A percentile compares a stretch with the other conserved stretches of the same genome.
Conservation (phyloP, 2,797 vertebrate species). For the Lepus townsendii region DNA sequence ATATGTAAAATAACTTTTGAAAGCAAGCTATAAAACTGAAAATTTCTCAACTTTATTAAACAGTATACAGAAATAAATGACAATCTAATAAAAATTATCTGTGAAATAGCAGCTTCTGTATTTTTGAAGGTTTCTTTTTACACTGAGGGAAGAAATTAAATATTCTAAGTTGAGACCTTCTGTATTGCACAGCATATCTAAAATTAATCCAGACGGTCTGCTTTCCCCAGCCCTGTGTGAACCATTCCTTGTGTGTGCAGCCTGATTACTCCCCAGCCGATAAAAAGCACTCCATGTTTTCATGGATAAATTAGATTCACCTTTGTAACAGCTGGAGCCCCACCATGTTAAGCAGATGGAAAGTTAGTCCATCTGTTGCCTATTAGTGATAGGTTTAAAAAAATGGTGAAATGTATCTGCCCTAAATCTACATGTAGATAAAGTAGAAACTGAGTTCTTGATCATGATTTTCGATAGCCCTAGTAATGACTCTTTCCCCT, state of each 20-base stretch:
- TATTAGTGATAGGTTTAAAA: slow-evolving; percentile 57
- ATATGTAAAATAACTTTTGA: slow-evolving; percentile 40
- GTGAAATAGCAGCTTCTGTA: slow-evolving; percentile 5
- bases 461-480: neutral
- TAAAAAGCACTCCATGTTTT: neutral
- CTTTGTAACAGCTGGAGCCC: slow-evolving; percentile 77
- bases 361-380: slow-evolving; percentile 77
- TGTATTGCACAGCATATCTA: neutral
- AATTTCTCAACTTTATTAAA: slow-evolving; percentile 29
- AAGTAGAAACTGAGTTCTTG: neutral
- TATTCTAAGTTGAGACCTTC: neutral
- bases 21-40: slow-evolving; percentile 51
- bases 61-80: neutral
- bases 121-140: slow-evolving; percentile 54
- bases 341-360: slow-evolving; percentile 74
- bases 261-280: slow-evolving; percentile 38
- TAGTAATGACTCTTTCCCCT: neutral
- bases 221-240: slow-evolving; percentile 49
- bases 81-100: slow-evolving; percentile 30
- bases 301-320: slow-evolving; percentile 75
- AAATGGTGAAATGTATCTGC: slow-evolving; percentile 23
- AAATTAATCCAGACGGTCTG: slow-evolving; percentile 16
- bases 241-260: slow-evolving; percentile 38
- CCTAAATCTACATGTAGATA: neutral
- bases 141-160: neutral